Conservation (phyloP, 2,797 vertebrate genomes). For the Pangasius sanitwongsei region DNA sequence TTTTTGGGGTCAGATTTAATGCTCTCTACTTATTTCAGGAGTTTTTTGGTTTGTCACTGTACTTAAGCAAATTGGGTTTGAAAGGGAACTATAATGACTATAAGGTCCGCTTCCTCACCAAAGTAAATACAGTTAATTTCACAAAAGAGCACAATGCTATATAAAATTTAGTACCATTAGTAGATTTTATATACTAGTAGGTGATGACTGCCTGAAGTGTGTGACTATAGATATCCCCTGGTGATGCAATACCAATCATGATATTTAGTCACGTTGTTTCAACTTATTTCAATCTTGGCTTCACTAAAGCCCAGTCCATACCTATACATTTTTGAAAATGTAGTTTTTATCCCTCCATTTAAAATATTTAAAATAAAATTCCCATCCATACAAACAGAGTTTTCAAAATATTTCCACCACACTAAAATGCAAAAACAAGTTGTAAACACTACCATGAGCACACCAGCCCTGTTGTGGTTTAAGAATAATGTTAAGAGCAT, state of each 20-base stretch:
- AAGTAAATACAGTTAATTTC: background rate
- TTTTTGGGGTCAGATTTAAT: background rate
- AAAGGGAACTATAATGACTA: background rate
- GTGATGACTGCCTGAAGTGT: background rate
- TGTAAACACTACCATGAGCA: background rate
- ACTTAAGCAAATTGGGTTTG: background rate
- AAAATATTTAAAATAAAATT: background rate
- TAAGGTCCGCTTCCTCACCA: too few relatives aligned
- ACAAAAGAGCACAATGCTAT: background rate
- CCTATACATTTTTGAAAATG: background rate
- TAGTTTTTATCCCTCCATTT: background rate
- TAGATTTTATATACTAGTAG: background rate
- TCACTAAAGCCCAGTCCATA: background rate
- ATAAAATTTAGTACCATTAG: background rate
- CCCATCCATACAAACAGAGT: background rate
- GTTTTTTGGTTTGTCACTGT: background rate
- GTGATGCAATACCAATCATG: background rate
- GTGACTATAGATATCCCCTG: background rate
- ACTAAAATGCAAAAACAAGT: background rate
- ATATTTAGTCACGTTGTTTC: background rate
- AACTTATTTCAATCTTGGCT: background rate
- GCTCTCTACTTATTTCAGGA: background rate
- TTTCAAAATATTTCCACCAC: background rate
- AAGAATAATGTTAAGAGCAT: background rate
- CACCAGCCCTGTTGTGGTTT: background rate